These are phyloP conservation scores for Tipula helvola DNA, from an alignment of 2,888 invertebrate genomes.

Conservation along the genomic window DNA sequence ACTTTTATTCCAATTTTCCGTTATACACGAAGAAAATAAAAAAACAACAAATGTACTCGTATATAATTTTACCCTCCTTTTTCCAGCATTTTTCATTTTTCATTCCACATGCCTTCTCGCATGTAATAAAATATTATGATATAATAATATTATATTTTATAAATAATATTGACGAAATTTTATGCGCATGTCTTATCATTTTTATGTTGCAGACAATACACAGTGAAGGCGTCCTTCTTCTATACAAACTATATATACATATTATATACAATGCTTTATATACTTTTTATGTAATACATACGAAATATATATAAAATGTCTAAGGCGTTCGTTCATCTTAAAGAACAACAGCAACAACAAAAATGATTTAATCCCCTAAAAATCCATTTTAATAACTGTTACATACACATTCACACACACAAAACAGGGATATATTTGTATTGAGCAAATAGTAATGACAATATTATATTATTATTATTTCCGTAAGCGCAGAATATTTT, in stretches of 20 bases:
- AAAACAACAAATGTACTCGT: neutral
- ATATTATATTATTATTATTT: neutral
- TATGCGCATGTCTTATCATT: conserved; percentile 20
- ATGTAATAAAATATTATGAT: neutral
- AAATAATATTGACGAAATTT: conserved; percentile 21
- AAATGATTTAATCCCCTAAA: neutral
- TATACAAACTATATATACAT: neutral
- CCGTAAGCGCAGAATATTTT: neutral
- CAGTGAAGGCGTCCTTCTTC: neutral
- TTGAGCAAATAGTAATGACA: neutral
- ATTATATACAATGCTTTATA: neutral
- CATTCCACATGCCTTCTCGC: neutral
- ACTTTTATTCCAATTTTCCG: neutral
- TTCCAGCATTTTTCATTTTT: neutral
- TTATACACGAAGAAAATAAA: neutral
- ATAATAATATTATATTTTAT: neutral
- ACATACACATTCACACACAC: neutral
- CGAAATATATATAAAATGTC: neutral
- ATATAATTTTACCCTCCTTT: neutral
- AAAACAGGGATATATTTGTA: neutral
- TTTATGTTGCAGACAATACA: neutral
- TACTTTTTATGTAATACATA: neutral
- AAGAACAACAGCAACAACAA: neutral
- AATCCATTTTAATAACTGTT: neutral
- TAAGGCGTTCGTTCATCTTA: neutral